These are phyloP conservation scores for Schizotus pectinicornis DNA, from an alignment of 2,888 invertebrate species.

Conservation along the genomic window DNA sequence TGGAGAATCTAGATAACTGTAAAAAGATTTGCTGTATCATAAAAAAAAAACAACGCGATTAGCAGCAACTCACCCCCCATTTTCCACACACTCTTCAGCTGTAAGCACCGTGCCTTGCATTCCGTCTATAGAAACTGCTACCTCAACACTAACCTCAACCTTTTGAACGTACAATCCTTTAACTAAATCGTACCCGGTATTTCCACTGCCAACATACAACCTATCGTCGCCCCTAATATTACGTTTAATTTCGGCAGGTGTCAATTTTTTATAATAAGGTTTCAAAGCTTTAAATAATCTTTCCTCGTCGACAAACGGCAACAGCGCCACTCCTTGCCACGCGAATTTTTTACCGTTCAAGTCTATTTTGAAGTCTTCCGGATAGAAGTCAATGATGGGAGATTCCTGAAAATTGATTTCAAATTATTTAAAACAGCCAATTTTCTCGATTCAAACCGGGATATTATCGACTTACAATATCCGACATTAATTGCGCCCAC, in stretches of 20 bases:
- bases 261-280: conserved; percentile 79
- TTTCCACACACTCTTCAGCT: conserved; percentile 71
- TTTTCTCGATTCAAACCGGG: too few relatives aligned
- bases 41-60: background rate
- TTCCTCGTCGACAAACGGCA: conserved; percentile 97
- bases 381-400: conserved; percentile 98
- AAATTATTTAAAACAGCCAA: too few relatives aligned
- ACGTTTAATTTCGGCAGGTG: conserved; percentile 84
- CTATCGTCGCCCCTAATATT: conserved; percentile 89
- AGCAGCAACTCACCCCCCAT: conserved; percentile 66
- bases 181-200: conserved; percentile 73
- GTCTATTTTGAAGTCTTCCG: conserved; percentile 96
- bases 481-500: conserved; percentile 93
- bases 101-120: conserved; percentile 81
- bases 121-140: conserved; percentile 76
- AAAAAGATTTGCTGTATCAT: conserved; percentile 20
- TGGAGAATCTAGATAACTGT: conserved; percentile 71
- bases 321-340: conserved; percentile 98
- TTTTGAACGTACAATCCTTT: conserved; percentile 71
- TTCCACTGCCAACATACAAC: conserved; percentile 81
- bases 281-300: conserved; percentile 84
- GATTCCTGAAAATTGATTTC: conserved; percentile 68
- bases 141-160: conserved; percentile 60
- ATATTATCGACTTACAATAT: conserved; percentile 76
- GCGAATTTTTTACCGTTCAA: conserved; percentile 99